Base-by-base conservation (phyloP, 1,140 invertebrate genomes). In the Cepaea nemoralis region DNA sequence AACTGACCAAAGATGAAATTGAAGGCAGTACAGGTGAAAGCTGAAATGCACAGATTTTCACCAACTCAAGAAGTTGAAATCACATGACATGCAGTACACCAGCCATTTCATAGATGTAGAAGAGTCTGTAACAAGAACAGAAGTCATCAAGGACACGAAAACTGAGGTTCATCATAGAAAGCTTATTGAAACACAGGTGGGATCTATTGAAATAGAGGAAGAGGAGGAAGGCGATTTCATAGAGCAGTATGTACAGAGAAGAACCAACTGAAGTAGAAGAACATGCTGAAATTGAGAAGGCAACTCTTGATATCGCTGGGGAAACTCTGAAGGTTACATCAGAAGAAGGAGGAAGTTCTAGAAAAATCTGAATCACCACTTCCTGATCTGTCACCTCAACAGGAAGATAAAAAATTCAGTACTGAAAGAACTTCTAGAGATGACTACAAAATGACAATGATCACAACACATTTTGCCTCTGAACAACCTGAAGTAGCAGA, bases 21-120 rank as follows among this genome's bases (percentile, higher is more conserved):
- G 88, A 85, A 42, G n/a, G n/a, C n/a, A n/a, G n/a, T n/a, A n/a
- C n/a, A n/a, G n/a, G 91, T 93, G 71, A 90, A 93, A 42, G 89
- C 89, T 48, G 91, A 91, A 83, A 86, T 93, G 31, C 92, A 92
- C 83, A 67, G 80, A 63, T 77, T 45, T 12, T 37, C 76, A n/a
- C 59, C 73, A 31, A 59, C 67, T 2, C 33, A 50, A 22, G 6
- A 55, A 22, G 8, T 22, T 55, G 8, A 55, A 55, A 14, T 90
- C n/a, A 89, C 37, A 39, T 33, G 66, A 6, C 27, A 12, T 55
- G n/a, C 50, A 55, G 22, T 55, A 55, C n/a, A 55, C 50, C n/a
- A 2, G 35, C 10, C 5, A 27, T 2, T 27, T 6, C 14, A n/a
- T 24, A 3, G 37, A 71, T 24, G 22, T 81, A 50, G 66, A 27